Base-by-base conservation (phyloP, 2,888 invertebrate species). In the Caenorhabditis japonica region DNA sequence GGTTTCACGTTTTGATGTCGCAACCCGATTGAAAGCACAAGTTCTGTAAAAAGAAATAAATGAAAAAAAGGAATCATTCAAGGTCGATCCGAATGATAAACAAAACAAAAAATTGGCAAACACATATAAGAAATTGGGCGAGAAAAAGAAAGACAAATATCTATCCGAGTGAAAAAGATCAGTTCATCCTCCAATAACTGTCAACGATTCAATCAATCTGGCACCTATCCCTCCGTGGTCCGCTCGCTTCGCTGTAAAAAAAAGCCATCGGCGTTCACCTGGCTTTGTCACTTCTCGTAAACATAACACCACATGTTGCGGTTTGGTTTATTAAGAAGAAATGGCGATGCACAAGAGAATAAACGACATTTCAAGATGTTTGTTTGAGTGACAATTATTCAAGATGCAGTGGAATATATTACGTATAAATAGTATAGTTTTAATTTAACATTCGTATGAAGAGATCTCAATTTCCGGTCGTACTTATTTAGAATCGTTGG, bases 181-280 rank as follows among this genome's bases (percentile, higher is more conserved):
- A n/a, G n/a, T n/a, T n/a, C n/a, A n/a, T n/a, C n/a, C n/a, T 30
- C 34, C 49, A 30, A 25, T 41, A 33, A 13, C 34, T 38, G 49
- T 15, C 36, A 43, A 36, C 53, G 8, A 30, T 25, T 38, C 62
- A 53, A 64, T 64, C 62, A 64, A 33, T 64, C 47, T 44, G 62
- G 47, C 62, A 64, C 25, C n/a, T n/a, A n/a, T n/a, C 47, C 46
- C 13, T 3, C 7, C 27, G 46, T 2, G 27, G 15, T n/a, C 17
- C 2, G 13, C 17, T 19, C 46, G 15, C 19, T 47, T 27, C 33
- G 47, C 17, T 47, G 47, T 47, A 47, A 30, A 47, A 17, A 4
- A 12, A n/a, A 4, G 27, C n/a, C n/a, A 27, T 46, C 19, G 46
- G 46, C 27, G 10, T 33, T 47, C 47, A 33, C 17, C 47, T 47